Conservation (phyloP, 1,140 invertebrate genomes). For the Planococcus citri region DNA sequence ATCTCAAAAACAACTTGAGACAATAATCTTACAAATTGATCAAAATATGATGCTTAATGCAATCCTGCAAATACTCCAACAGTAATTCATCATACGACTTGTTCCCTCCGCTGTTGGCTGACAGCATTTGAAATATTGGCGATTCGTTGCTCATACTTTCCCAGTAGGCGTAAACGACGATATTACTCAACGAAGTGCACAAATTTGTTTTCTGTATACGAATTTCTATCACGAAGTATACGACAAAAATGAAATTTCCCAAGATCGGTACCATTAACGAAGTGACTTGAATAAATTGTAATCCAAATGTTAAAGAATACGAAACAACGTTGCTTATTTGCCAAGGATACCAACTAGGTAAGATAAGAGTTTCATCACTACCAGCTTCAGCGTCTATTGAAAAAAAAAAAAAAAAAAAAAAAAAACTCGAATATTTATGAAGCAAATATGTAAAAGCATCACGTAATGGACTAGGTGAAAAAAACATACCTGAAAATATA, state of each 20-base stretch:
- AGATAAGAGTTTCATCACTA: not conserved
- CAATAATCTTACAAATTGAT: slow-evolving; percentile 10
- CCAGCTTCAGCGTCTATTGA: not conserved
- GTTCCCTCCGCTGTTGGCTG: not conserved
- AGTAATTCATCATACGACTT: slow-evolving; percentile 13
- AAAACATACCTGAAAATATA: not conserved
- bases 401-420: not conserved
- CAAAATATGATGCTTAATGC: slow-evolving; percentile 17
- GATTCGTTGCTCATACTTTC: slow-evolving; percentile 16
- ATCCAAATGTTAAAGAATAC: not conserved
- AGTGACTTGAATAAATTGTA: slow-evolving; percentile 10
- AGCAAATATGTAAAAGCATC: not conserved
- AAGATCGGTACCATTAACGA: not conserved
- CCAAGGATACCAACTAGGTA: slow-evolving; percentile 12
- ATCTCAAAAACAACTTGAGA: too few species aligned
- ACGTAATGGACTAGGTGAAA: too few species aligned
- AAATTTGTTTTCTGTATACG: not conserved
- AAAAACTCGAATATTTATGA: not conserved
- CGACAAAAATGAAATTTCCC: not conserved
- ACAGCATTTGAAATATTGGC: slow-evolving; percentile 9
- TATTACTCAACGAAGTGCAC: slow-evolving; percentile 10
- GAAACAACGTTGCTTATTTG: not conserved
- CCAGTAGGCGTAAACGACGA: slow-evolving; percentile 11
- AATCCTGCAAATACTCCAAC: not conserved
- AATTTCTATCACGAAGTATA: slow-evolving; percentile 3